Percentiles rank a stretch among this genome's conserved stretches.
Conservation (phyloP, 2,113 vertebrate genomes). For the Tursiops truncatus region DNA sequence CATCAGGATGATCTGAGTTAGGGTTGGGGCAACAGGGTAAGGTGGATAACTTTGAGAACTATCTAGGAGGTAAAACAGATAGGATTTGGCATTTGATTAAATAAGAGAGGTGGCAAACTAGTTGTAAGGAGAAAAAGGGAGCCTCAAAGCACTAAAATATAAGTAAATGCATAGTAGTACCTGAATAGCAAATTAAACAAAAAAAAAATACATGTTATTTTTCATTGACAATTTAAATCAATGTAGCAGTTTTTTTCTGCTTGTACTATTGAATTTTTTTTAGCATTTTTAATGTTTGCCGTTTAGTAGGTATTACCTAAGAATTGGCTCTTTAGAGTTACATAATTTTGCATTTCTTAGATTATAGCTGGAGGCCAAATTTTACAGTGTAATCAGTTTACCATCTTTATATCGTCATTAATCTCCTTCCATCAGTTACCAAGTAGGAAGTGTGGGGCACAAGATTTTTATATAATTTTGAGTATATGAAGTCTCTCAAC, state of each 20-base stretch:
- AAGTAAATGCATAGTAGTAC: not conserved
- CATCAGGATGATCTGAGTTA: not conserved
- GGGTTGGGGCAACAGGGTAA: not conserved
- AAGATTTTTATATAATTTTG: not conserved
- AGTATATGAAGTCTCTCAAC: not conserved
- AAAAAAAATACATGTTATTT: not conserved
- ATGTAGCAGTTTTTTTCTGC: not conserved
- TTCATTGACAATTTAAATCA: not conserved
- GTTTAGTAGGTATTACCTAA: not conserved
- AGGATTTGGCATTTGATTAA: not conserved
- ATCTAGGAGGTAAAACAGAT: not conserved
- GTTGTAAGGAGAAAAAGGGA: not conserved
- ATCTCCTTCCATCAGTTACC: not conserved
- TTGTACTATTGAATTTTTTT: not conserved
- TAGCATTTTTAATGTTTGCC: not conserved
- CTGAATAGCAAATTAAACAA: not conserved
- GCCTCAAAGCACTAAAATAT: not conserved
- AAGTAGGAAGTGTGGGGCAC: not conserved
- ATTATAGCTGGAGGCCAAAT: not conserved
- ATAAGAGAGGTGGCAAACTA: not conserved
- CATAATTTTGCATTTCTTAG: not conserved
- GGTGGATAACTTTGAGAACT: not conserved
- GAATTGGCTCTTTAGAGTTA: not conserved
- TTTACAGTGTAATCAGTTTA: not conserved
- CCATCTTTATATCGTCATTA: not conserved